A percentile compares a stretch with the other conserved stretches of the same genome.
Evolutionary conservation across 2,113 vertebrate species (phyloP).

Genomic region (Cranoglanis bouderius): DNA sequence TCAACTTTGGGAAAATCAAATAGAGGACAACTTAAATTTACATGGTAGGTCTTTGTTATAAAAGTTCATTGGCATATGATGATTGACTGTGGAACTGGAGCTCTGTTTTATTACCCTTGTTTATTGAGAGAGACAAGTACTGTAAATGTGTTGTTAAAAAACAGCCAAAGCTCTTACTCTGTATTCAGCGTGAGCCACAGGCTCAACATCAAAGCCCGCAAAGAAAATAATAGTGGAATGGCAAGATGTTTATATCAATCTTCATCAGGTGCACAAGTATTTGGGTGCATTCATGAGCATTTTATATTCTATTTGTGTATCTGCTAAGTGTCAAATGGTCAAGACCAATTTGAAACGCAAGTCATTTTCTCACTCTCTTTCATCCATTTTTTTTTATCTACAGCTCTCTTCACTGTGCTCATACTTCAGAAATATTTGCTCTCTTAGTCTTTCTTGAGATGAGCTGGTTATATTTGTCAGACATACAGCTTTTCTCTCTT

Average conservation of each 20-base stretch:
- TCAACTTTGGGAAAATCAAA: conserved; percentile 55
- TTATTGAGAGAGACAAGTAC: conserved; percentile 36
- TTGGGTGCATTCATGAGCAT: not conserved
- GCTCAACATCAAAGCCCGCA: conserved; percentile 2
- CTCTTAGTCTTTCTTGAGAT: conserved; percentile 29
- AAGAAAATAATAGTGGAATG: not conserved
- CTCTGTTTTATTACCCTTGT: conserved; percentile 38
- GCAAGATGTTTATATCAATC: conserved; percentile 13
- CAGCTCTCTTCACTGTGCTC: not conserved
- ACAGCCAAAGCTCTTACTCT: conserved; percentile 2
- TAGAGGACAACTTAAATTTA: conserved; percentile 53
- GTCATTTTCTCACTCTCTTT: not conserved
- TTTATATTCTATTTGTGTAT: not conserved
- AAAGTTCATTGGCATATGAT: conserved; percentile 46
- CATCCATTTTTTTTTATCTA: not conserved
- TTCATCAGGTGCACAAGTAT: not conserved
- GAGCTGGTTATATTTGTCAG: conserved; percentile 3
- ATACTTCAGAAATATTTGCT: not conserved
- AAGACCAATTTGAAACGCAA: not conserved
- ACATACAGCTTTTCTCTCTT: conserved; percentile 27
- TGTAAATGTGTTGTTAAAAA: conserved; percentile 37
- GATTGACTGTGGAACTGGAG: conserved; percentile 39
- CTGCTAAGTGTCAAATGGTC: not conserved
- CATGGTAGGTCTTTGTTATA: conserved; percentile 39
- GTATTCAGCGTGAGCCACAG: conserved; percentile 27